Conservation (phyloP, 1,140 invertebrate genomes). For the Conopomorpha cramerella region DNA sequence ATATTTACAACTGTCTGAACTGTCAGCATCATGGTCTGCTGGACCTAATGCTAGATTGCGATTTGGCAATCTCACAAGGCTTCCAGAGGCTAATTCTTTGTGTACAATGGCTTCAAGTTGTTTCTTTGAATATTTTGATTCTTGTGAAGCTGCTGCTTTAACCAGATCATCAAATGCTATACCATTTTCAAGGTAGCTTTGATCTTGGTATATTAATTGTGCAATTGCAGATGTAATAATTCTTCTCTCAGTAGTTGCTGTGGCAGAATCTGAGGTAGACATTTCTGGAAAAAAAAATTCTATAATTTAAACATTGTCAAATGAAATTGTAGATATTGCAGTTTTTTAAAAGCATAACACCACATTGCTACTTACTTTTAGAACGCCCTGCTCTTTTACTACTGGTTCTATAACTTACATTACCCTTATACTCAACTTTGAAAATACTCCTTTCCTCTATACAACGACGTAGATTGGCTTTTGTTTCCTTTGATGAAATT, state of each 20-base stretch:
- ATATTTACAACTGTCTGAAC: constrained; percentile 49
- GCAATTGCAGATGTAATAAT: constrained; percentile 70
- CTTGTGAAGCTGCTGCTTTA: constrained; percentile 65
- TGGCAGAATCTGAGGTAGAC: constrained; percentile 24
- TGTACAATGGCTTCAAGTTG: constrained; percentile 68
- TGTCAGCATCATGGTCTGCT: constrained; percentile 51
- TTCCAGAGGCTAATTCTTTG: constrained; percentile 69
- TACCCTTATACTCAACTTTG: constrained; percentile 87
- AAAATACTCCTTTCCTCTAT: constrained; percentile 77
- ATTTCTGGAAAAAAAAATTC: constrained; percentile 28
- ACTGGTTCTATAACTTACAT: constrained; percentile 81
- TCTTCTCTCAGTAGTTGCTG: constrained; percentile 38
- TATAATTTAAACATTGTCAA: constrained; percentile 1
- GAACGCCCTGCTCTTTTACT: constrained; percentile 59
- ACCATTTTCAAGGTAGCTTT: constrained; percentile 72
- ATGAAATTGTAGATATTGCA: not conserved
- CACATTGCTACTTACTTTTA: constrained; percentile 28
- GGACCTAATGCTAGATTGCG: constrained; percentile 70
- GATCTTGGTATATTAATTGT: constrained; percentile 70
- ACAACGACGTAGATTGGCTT: constrained; percentile 73
- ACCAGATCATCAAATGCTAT: constrained; percentile 69
- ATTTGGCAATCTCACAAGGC: constrained; percentile 68
- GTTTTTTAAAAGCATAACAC: constrained; percentile 5
- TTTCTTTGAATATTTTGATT: constrained; percentile 67
- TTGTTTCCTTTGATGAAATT: constrained; percentile 72